Evolutionary conservation across 2,888 invertebrate genomes (phyloP).

Genomic region (Rhogogaster chlorosoma): DNA sequence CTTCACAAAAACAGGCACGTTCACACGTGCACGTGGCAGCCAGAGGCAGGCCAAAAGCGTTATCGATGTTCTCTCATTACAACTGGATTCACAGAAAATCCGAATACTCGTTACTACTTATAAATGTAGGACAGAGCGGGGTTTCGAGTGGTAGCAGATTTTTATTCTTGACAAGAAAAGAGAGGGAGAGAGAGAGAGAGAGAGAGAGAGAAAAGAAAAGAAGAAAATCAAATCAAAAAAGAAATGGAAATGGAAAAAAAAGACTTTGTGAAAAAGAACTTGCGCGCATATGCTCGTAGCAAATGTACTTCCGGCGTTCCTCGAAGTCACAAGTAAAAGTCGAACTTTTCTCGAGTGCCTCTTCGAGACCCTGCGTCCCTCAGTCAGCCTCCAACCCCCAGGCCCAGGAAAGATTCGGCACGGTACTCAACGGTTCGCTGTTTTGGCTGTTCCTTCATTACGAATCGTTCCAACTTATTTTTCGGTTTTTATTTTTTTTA

Average conservation of each 20-base stretch:
- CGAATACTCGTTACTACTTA: not conserved
- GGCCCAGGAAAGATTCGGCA: not conserved
- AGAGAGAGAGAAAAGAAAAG: not conserved
- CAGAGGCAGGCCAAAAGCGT: conserved; percentile 43
- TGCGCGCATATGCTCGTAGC: conserved; percentile 22
- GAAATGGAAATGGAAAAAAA: not conserved
- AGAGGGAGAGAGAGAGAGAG: not conserved
- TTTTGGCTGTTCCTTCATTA: conserved; percentile 10
- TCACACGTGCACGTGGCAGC: conserved; percentile 21
- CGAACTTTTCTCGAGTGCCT: conserved; percentile 33
- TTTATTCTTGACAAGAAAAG: not conserved
- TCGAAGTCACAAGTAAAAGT: conserved; percentile 24
- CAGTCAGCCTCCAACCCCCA: not conserved
- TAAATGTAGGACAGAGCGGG: conserved; percentile 3
- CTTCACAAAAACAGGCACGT: not conserved
- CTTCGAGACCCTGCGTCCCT: not conserved
- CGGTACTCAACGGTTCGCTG: not conserved
- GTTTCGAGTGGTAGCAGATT: not conserved
- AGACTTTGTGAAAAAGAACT: not conserved
- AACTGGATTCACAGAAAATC: conserved; percentile 57
- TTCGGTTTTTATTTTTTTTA: not conserved
- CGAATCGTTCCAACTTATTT: conserved; percentile 3
- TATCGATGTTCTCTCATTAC: conserved; percentile 57
- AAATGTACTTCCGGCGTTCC: conserved; percentile 40
- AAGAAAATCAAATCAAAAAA: not conserved